A percentile compares a stretch with the other conserved stretches of the same genome.
phyloP scores from a whole-genome alignment of 2,113 vertebrate genomes.

The Hystrix brachyura region DNA sequence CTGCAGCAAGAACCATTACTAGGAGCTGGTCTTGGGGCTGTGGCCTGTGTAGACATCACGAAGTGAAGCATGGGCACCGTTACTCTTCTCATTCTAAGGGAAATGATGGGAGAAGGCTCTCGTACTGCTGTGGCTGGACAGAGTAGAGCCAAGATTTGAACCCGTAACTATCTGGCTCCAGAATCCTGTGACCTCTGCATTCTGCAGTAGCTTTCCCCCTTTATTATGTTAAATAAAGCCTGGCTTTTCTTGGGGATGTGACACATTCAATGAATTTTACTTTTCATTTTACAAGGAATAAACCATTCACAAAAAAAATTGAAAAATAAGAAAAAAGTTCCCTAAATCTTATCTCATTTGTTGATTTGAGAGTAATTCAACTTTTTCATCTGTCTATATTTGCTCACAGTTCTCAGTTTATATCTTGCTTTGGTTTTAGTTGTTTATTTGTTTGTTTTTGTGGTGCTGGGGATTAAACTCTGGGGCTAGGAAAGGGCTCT shows the following conservation, averaged over 20 bases:
- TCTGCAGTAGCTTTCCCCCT: neutral
- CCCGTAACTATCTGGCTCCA: neutral
- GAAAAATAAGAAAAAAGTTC: neutral
- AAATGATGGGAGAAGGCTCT: fast-evolving
- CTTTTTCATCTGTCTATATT: neutral
- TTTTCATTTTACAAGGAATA: conserved; percentile 9
- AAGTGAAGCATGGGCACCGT: neutral
- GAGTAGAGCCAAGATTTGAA: neutral
- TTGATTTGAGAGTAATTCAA: neutral
- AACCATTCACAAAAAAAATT: neutral
- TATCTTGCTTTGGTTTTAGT: neutral
- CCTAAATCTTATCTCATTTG: neutral
- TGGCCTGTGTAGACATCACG: fast-evolving
- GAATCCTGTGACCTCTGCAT: neutral
- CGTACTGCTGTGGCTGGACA: neutral
- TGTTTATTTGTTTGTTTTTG: neutral
- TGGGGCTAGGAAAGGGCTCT: neutral
- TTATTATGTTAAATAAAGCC: neutral
- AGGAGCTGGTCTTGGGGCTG: fast-evolving
- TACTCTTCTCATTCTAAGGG: neutral
- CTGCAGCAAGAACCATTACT: no score
- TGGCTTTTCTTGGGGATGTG: neutral
- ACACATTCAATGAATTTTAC: neutral
- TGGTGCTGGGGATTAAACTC: neutral
- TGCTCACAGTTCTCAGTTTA: neutral